Base-by-base conservation (phyloP, 2,113 vertebrate species). In the Todiramphus chloris region DNA sequence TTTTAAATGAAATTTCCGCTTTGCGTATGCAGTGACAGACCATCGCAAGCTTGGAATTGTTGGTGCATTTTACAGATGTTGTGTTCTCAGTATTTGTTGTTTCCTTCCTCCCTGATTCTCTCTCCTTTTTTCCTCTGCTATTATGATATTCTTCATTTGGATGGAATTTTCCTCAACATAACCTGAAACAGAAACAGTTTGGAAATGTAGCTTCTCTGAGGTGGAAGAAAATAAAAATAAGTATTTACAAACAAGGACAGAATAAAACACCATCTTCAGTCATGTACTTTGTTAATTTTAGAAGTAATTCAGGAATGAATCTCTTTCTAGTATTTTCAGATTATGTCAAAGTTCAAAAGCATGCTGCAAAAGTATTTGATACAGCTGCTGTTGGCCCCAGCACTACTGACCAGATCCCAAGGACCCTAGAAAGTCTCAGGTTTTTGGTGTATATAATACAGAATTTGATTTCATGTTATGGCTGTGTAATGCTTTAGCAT, bases 1-100 rank as follows among this genome's bases (percentile, higher is more conserved):
- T 96, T 92, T 95, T 69, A 82, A 85, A 95, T 89, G 91, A 96
- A 84, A 85, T 97, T 96, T 96, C 87, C 89, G 90, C 90, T 81
- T 58, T 89, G 90, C 39, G 5, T 69, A 78, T 77, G 19, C 90
- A 91, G 85, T 62, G 93, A 80, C 88, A 97, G 81, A 63, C 62
- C 77, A 86, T 35, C 91, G 90, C 80, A 92, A 87, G 86, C 86
- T 92, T 94, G 76, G 91, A 95, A 90, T 74, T 78, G 43, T 16
- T 91, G 73, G 48, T 87, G 76, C 63, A 60, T 90, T 94, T 95
- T 95, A 90, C 56, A 95, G 93, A 95, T 83, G 63, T 94, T 92
- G 41, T 20, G 63, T 78, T 94, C 66, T 82, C 79, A 27, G 23
- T 13, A 51, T 73, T 94, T 74, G 23, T 66, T 63, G 30, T 90